Base-by-base conservation (phyloP, 2,797 vertebrate genomes). In the Iguana delicatissima region DNA sequence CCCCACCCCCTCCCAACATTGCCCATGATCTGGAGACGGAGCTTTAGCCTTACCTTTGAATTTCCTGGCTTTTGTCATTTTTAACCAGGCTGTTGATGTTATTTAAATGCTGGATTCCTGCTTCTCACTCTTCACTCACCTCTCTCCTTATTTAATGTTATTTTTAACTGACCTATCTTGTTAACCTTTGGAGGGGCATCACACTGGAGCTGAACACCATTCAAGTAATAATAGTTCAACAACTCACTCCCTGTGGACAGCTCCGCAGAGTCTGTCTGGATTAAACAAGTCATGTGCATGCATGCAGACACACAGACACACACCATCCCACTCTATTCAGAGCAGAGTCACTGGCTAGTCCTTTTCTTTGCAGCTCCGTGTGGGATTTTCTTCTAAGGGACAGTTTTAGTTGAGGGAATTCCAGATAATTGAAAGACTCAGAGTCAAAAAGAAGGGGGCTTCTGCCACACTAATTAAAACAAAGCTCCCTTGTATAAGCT, bases 141-240 rank as follows among this genome's bases (percentile, higher is more conserved):
- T 69, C 67, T 69, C 67, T 85, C 85, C 77, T 38, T 93, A 92
- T 94, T 90, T 93, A 90, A 90, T 86, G 72, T 90, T 96, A 88
- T 95, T 96, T 96, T 96, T 94, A 94, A 92, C 86, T 89, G 88
- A 95, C 92, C 91, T 89, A 12, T 90, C 92, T 92, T 92, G 87
- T 94, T 96, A 95, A 96, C 87, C 88, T 94, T 89, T 35, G 57
- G 85, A 84, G 90, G 90, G 79, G 91, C 35, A 90, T 94, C 90
- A 91, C 64, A 92, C 52, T 82, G 74, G 76, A 96, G 76, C 88
- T 94, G 90, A 95, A 94, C 94, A 42, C 2, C 59, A 91, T 87
- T 95, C 80, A 94, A 95, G 86, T 89, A 94, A 91, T 89, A 94
- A 94, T 88, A 95, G 88, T 62, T 95, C 4, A 6, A 91, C 59